A percentile compares a stretch with the other conserved stretches of the same genome.
phyloP scores from a whole-genome alignment of 2,888 invertebrate species.

The Lepas anatifera region DNA sequence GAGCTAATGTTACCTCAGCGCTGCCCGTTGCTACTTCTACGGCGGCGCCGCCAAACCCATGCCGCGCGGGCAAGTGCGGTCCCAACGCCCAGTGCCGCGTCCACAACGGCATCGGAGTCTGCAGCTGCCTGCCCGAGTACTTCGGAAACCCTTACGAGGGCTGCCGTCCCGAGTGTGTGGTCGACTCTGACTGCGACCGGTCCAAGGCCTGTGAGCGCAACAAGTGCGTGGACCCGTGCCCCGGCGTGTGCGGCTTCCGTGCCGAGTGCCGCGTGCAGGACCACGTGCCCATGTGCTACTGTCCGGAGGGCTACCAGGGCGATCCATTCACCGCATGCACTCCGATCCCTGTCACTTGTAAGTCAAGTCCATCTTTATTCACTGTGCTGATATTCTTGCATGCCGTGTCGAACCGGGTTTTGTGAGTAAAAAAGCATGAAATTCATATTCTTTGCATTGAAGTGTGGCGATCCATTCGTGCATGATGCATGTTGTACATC shows the following conservation, averaged over 20 bases:
- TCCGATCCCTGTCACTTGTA: neutral
- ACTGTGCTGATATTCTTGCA: neutral
- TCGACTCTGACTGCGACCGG: constrained; percentile 59
- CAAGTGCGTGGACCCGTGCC: constrained; percentile 61
- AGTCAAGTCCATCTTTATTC: neutral
- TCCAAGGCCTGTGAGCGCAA: constrained; percentile 59
- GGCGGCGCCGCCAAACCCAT: constrained; percentile 24
- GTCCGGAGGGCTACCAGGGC: constrained; percentile 61
- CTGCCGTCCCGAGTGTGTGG: constrained; percentile 60
- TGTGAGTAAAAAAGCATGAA: too few relatives aligned
- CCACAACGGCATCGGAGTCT: constrained; percentile 61
- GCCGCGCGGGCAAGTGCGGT: constrained; percentile 43
- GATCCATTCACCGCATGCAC: constrained; percentile 45
- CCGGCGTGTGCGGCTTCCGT: constrained; percentile 57
- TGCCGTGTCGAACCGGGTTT: too few relatives aligned
- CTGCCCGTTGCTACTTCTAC: too few relatives aligned
- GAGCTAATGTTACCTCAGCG: neutral
- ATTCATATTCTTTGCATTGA: too few relatives aligned
- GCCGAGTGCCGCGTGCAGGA: constrained; percentile 59
- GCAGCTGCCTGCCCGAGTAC: constrained; percentile 47
- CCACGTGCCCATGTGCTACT: constrained; percentile 58
- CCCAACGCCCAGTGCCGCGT: constrained; percentile 62
- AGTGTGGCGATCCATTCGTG: too few relatives aligned
- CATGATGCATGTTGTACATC: neutral
- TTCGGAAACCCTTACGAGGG: constrained; percentile 35